Conservation (phyloP, 2,113 vertebrate genomes). For the Isichthys henryi region DNA sequence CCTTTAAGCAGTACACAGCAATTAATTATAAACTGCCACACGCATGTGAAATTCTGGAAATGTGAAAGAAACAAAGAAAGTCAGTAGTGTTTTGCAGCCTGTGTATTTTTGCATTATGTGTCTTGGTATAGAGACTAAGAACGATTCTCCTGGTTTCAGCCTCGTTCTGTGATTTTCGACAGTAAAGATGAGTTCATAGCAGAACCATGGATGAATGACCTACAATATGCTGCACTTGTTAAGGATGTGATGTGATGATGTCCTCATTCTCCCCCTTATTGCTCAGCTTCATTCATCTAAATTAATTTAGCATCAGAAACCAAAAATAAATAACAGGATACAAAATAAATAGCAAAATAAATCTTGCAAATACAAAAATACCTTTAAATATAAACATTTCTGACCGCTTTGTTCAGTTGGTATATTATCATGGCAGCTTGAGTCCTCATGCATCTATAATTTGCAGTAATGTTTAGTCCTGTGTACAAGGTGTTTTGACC, state of each 20-base stretch:
- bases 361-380: conserved; percentile 14
- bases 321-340: conserved; percentile 6
- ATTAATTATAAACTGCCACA: background rate
- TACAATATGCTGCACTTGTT: background rate
- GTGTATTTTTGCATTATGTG: background rate
- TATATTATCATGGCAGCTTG: background rate
- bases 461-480: background rate
- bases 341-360: conserved; percentile 12
- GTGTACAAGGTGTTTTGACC: background rate
- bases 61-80: background rate
- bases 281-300: background rate
- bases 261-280: background rate
- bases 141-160: background rate
- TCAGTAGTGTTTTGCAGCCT: background rate
- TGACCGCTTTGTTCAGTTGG: background rate
- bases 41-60: background rate
- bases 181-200: background rate
- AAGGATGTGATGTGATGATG: background rate
- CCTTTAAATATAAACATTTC: conserved; percentile 8
- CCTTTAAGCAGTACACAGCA: background rate
- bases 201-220: background rate
- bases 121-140: background rate
- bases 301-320: background rate
- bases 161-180: background rate
- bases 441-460: background rate